A percentile compares a stretch with the other conserved stretches of the same genome.
Evolutionary conservation across 1,140 invertebrate genomes (phyloP).

Genomic region (Papilio polyxenes): DNA sequence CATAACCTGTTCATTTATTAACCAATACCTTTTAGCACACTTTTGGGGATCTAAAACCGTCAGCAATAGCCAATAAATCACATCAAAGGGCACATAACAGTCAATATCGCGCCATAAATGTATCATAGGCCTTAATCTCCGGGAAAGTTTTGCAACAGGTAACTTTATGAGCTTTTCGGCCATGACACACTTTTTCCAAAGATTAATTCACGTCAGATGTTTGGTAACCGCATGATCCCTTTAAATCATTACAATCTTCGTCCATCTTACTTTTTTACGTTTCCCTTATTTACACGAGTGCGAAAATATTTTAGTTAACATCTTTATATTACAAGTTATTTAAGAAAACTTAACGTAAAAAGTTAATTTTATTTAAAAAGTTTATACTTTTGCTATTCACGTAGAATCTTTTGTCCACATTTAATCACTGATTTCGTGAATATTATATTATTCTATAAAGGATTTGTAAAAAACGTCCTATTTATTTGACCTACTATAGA

Average conservation of each 20-base stretch:
- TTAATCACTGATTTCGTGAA: too few relatives aligned
- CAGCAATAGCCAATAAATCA: neutral
- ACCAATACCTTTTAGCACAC: constrained; percentile 13
- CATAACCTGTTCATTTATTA: neutral
- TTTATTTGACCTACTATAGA: neutral
- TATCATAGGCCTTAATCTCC: constrained; percentile 10
- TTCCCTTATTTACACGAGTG: neutral
- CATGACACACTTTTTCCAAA: constrained; percentile 16
- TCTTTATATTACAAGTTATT: too few relatives aligned
- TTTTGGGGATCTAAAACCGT: neutral
- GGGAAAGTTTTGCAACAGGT: constrained; percentile 17
- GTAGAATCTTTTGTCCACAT: too few relatives aligned
- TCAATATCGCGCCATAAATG: constrained; percentile 8
- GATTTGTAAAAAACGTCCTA: neutral
- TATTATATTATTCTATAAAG: too few relatives aligned
- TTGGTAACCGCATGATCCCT: neutral
- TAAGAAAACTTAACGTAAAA: too few relatives aligned
- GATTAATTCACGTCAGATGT: constrained; percentile 13
- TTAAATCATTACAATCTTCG: neutral
- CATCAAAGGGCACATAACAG: constrained; percentile 6
- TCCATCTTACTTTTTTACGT: neutral
- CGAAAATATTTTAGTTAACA: neutral
- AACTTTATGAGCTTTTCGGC: neutral
- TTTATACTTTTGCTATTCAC: too few relatives aligned
- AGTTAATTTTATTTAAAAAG: too few relatives aligned